Evolutionary conservation across 2,113 vertebrate genomes (phyloP).

Genomic region (Corythaixoides concolor): DNA sequence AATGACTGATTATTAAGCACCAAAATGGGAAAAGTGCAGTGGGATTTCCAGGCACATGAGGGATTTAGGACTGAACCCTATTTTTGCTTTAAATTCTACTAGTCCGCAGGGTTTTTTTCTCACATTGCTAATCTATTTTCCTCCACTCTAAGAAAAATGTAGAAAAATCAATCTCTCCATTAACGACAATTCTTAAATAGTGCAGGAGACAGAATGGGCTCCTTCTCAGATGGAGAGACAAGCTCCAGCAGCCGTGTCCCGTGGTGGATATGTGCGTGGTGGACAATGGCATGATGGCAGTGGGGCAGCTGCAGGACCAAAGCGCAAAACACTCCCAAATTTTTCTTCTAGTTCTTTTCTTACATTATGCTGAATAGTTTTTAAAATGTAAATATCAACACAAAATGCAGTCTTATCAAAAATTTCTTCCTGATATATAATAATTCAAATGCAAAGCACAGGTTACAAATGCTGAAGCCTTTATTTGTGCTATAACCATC

Average conservation of each 20-base stretch:
- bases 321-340: background rate
- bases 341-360: background rate
- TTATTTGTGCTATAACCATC: background rate
- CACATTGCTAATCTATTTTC: background rate
- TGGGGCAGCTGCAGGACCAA: background rate
- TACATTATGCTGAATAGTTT: accelerated
- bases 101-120: background rate
- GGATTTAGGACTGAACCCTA: background rate
- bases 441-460: background rate
- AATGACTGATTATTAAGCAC: slow-evolving; percentile 47
- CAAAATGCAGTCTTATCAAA: accelerated
- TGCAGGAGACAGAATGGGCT: background rate
- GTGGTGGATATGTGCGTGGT: no score
- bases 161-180: background rate
- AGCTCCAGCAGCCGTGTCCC: background rate
- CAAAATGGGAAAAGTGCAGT: background rate
- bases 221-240: background rate
- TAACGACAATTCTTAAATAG: background rate
- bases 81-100: background rate
- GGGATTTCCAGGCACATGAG: slow-evolving; percentile 10
- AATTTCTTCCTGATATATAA: background rate
- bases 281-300: no score
- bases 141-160: background rate
- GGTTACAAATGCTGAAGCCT: background rate
- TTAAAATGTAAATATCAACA: background rate